Conservation (phyloP, 37 sponge, comb jelly and placozoan genomes). For the Cliona cf. orientalis region DNA sequence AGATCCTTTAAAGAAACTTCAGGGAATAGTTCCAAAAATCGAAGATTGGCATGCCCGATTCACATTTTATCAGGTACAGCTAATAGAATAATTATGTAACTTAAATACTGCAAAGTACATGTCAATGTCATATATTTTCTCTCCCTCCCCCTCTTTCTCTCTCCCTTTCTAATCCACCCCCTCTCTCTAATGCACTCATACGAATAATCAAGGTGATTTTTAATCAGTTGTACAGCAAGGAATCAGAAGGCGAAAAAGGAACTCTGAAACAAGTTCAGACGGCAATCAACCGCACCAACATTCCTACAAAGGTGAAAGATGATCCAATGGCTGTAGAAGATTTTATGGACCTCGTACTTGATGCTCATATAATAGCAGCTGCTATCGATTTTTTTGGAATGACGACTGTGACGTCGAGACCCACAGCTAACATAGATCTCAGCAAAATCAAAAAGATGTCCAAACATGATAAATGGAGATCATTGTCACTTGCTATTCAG, state of each 20-base stretch:
- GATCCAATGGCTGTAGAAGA: background rate
- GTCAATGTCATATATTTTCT: too few relatives aligned
- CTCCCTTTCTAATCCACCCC: too few relatives aligned
- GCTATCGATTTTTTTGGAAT: background rate
- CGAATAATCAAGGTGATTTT: background rate
- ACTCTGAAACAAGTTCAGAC: background rate
- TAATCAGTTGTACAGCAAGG: background rate
- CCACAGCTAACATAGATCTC: background rate
- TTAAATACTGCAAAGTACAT: too few relatives aligned
- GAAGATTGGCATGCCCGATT: slow-evolving; percentile 41
- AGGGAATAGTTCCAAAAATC: slow-evolving; percentile 15
- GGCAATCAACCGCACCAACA: background rate
- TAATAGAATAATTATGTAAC: too few relatives aligned
- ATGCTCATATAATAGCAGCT: background rate
- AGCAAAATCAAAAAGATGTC: background rate
- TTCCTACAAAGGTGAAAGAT: background rate
- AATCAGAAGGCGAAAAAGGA: background rate
- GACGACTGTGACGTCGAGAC: background rate
- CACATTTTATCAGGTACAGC: slow-evolving; percentile 38
- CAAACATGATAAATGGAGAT: background rate
- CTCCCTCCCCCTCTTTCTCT: too few relatives aligned
- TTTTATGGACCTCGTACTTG: background rate
- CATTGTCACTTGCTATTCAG: background rate
- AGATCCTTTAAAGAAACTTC: background rate
- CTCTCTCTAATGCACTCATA: too few relatives aligned